Evolutionary conservation across 2,797 vertebrate species (phyloP), one percentile per base, ranked within the genome.

Genomic region (Serranus cabrilla): DNA sequence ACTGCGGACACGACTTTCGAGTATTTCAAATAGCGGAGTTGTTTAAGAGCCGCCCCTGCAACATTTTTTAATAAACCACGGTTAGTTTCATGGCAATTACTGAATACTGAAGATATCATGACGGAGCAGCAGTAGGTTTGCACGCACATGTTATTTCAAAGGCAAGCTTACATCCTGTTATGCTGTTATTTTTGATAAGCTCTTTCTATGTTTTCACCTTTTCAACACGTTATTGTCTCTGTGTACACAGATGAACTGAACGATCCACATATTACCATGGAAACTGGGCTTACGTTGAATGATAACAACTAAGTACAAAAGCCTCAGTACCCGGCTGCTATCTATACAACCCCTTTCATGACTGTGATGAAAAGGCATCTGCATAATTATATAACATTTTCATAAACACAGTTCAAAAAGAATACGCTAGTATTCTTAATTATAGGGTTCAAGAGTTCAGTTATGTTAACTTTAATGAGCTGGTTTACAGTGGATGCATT

Each of bases 191-290:
- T 10, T 16, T 16, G 55, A 67, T 27, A 45, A 77, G 60, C 18
- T 58, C 55, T 71, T 80, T 59, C 61, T 40, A 60, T 20, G 23
- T n/a, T 25, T 71, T 42, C 0, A 11, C 17, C 8, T 57, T 73
- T 70, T 39, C 12, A 3, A 46, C 50, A 81, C 70, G 77, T 74
- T 84, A 78, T 43, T 49, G 59, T 76, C 69, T 72, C 59, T 45
- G 61, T 40, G 75, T 23, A 57, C 46, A 57, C 40, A 6, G 21
- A 59, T 78, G 55, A 77, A 57, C 17, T 45, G 46, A 71, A 23
- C 4, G 6, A 43, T 70, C 16, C 39, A 21, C 21, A 57, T 27
- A 78, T 86, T 75, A 67, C 83, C 73, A 87, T 85, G 72, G 85
- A 82, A 91, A 87, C 81, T 74, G 63, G 55, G 65, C 37, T 62